Conservation (phyloP, 1,140 invertebrate genomes). For the Drosophila athabasca region DNA sequence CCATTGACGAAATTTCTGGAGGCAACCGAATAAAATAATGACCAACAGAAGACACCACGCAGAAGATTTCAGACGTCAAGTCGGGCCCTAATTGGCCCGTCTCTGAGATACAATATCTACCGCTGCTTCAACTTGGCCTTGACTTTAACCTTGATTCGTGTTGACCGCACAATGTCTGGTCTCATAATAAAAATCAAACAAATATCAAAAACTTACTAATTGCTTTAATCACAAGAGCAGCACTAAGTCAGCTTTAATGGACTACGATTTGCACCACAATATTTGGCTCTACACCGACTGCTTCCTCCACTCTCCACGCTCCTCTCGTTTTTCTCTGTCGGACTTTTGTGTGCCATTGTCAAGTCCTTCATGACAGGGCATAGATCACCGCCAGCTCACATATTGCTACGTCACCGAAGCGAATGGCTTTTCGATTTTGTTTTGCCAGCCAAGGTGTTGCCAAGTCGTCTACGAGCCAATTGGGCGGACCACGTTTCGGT, state of each 20-base stretch:
- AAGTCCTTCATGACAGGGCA: slow-evolving; percentile 53
- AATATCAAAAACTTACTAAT: slow-evolving; percentile 53
- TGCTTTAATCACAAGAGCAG: slow-evolving; percentile 45
- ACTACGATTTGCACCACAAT: slow-evolving; percentile 26
- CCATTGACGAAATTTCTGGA: slow-evolving; percentile 55
- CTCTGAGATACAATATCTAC: slow-evolving; percentile 3
- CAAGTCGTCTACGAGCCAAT: slow-evolving; percentile 61
- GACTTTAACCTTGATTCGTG: slow-evolving; percentile 69
- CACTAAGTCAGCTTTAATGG: slow-evolving; percentile 53
- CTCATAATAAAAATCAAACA: slow-evolving; percentile 2
- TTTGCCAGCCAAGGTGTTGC: slow-evolving; percentile 66
- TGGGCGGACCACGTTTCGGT: slow-evolving; percentile 34
- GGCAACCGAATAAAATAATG: slow-evolving; percentile 16
- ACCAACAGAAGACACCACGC: slow-evolving; percentile 13
- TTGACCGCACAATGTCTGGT: slow-evolving; percentile 7
- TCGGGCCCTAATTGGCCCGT: not conserved
- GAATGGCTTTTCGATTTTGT: slow-evolving; percentile 29
- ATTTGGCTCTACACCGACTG: slow-evolving; percentile 14
- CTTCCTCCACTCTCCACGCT: not conserved
- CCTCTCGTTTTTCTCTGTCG: not conserved
- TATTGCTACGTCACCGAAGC: slow-evolving; percentile 60
- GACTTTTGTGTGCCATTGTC: slow-evolving; percentile 43
- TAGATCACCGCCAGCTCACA: slow-evolving; percentile 47
- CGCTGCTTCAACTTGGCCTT: slow-evolving; percentile 49
- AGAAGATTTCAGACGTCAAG: slow-evolving; percentile 3